Conservation (phyloP, 2,888 invertebrate genomes). For the Eupithecia inturbata region DNA sequence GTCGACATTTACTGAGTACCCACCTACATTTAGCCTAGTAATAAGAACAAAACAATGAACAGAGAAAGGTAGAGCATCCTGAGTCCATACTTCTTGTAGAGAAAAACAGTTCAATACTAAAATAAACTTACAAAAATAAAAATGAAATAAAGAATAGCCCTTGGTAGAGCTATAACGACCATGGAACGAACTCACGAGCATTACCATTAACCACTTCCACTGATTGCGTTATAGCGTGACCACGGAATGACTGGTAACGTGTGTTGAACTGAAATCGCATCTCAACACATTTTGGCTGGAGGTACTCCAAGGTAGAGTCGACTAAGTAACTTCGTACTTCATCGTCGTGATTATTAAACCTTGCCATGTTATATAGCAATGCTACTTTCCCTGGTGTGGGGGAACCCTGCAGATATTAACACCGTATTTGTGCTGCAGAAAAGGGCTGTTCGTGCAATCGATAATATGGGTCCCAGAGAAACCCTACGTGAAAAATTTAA, state of each 20-base stretch:
- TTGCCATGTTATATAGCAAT: too few species aligned
- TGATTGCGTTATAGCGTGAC: conserved; percentile 53
- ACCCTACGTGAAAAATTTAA: too few species aligned
- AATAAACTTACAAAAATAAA: not conserved
- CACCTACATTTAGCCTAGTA: not conserved
- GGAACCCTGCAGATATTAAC: too few species aligned
- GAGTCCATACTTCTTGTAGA: not conserved
- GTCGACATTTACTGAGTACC: too few species aligned
- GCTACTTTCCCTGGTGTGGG: too few species aligned
- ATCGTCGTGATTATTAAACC: not conserved
- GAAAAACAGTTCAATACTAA: not conserved
- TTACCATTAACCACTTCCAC: conserved; percentile 18
- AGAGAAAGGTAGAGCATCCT: not conserved
- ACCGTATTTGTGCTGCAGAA: too few species aligned
- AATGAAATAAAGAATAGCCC: not conserved
- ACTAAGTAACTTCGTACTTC: not conserved
- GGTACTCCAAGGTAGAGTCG: conserved; percentile 1
- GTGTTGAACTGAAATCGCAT: conserved; percentile 38
- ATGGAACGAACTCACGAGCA: conserved; percentile 31
- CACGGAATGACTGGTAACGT: not conserved
- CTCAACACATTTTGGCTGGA: not conserved
- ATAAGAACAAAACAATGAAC: not conserved
- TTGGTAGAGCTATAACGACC: conserved; percentile 9
- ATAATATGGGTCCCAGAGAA: too few species aligned
- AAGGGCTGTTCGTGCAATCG: too few species aligned